A percentile compares a stretch with the other conserved stretches of the same genome.
Evolutionary conservation across 2,888 invertebrate species (phyloP).

Genomic region (Lithosia quadra): DNA sequence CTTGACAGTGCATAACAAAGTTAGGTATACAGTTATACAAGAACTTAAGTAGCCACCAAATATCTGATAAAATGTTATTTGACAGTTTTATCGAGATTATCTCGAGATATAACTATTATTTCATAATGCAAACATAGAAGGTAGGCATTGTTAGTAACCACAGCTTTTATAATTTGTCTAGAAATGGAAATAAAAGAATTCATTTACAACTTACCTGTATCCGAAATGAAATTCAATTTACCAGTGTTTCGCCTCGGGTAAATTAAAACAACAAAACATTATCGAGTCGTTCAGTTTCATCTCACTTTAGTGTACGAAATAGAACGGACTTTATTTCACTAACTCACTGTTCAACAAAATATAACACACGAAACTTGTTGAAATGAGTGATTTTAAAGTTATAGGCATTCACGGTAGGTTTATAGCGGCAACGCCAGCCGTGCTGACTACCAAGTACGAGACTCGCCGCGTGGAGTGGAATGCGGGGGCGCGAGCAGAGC

Average conservation of each 20-base stretch:
- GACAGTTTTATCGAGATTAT: constrained; percentile 36
- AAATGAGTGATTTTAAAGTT: constrained; percentile 57
- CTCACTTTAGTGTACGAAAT: constrained; percentile 67
- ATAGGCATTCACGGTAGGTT: constrained; percentile 70
- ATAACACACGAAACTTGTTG: constrained; percentile 58
- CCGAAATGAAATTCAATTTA: constrained; percentile 46
- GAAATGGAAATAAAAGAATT: constrained; percentile 20
- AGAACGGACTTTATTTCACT: constrained; percentile 51
- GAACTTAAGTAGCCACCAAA: constrained; percentile 15
- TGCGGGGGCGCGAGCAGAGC: constrained; percentile 37
- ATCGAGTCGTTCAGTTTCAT: constrained; percentile 69
- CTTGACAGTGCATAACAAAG: constrained; percentile 22
- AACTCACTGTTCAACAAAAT: constrained; percentile 61
- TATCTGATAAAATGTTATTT: constrained; percentile 25
- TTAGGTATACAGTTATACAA: too few species aligned
- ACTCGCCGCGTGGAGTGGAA: constrained; percentile 24
- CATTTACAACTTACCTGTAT: constrained; percentile 47
- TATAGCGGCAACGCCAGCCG: constrained; percentile 56
- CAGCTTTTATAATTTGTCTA: neutral
- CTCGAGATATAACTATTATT: constrained; percentile 2
- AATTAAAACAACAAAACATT: constrained; percentile 74
- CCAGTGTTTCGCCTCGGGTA: constrained; percentile 60
- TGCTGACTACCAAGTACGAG: constrained; percentile 47
- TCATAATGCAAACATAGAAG: constrained; percentile 4
- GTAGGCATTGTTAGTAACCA: neutral